phyloP scores from a whole-genome alignment of 2,888 invertebrate genomes.

The Subacronicta megacephala region DNA sequence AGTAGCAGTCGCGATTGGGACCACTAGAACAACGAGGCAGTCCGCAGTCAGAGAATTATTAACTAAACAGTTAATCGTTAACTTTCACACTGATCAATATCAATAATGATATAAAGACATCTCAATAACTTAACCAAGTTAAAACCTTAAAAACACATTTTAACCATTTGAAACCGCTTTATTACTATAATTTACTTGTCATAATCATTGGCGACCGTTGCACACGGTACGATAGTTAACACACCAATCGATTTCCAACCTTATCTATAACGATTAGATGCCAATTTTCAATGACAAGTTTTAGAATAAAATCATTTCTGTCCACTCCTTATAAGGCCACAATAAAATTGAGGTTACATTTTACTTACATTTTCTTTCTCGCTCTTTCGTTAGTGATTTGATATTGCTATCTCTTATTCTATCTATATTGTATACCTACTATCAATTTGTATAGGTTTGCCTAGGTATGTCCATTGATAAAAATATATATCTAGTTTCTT shows the following conservation, averaged over 20 bases:
- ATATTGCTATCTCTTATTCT: slow-evolving; percentile 46
- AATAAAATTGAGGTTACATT: slow-evolving; percentile 79
- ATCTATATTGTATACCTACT: slow-evolving; percentile 52
- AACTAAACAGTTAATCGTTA: slow-evolving; percentile 5
- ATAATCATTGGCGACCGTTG: slow-evolving; percentile 74
- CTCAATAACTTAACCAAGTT: slow-evolving; percentile 55
- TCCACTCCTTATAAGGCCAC: slow-evolving; percentile 73
- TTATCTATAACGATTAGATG: slow-evolving; percentile 31
- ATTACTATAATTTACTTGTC: slow-evolving; percentile 75
- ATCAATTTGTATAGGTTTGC: slow-evolving; percentile 57
- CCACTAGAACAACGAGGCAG: too few relatives aligned
- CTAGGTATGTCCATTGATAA: slow-evolving; percentile 39
- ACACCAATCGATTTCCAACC: slow-evolving; percentile 49
- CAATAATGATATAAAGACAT: slow-evolving; percentile 43
- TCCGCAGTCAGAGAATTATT: too few relatives aligned
- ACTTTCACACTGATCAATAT: slow-evolving; percentile 35
- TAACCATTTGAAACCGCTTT: slow-evolving; percentile 69
- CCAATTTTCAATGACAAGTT: slow-evolving; percentile 22
- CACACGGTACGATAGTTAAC: slow-evolving; percentile 73
- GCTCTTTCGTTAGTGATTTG: slow-evolving; percentile 49
- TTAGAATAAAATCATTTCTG: slow-evolving; percentile 67
- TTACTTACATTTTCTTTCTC: slow-evolving; percentile 65
- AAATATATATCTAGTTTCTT: slow-evolving; percentile 31
- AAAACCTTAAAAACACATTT: slow-evolving; percentile 66
- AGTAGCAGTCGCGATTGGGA: too few relatives aligned